Base-by-base conservation (phyloP, 2,888 invertebrate genomes). In the Lobophora halterata region DNA sequence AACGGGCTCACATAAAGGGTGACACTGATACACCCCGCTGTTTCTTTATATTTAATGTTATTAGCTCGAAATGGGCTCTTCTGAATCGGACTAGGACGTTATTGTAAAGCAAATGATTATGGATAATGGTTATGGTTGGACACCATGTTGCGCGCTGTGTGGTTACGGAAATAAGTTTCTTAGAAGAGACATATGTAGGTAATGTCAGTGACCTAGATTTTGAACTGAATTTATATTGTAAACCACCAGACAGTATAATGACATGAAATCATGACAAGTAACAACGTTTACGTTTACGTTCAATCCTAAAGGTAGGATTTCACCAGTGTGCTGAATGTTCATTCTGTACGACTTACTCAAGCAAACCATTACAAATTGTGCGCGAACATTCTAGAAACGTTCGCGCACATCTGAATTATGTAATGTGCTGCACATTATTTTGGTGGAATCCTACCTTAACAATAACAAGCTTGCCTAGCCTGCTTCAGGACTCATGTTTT, bases 31-130 rank as follows among this genome's bases (percentile, higher is more conserved):
- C 77, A 63, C 77, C 82, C 83, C 58, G 79, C 79, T 79, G 86
- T 73, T 79, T 75, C 81, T 86, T 83, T 82, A 79, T 81, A 71
- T 77, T 73, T 73, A 71, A 72, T 74, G 71, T 79, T 82, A 85
- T 85, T 80, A 67, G 74, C 66, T 65, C 72, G 62, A 66, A 80
- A 80, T 79, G 76, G 77, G 31, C 24, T 69, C 63, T 64, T 70
- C 71, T 74, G 75, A 69, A 76, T 77, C 71, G 68, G 65, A 72
- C 69, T 71, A 62, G 68, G 62, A 72, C 71, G 65, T 75, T 76
- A 80, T 86, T 83, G 80, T 82, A 63, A 73, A 70, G 73, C 79
- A 77, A 85, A 86, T 79, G 81, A 78, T 83, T 78, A 83, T 79
- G 79, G 81, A 78, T 83, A 78, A 83, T 79, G 79, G 76, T 79